Evolutionary conservation across 2,888 invertebrate species (phyloP).

Genomic region (Pediacus dermestoides): DNA sequence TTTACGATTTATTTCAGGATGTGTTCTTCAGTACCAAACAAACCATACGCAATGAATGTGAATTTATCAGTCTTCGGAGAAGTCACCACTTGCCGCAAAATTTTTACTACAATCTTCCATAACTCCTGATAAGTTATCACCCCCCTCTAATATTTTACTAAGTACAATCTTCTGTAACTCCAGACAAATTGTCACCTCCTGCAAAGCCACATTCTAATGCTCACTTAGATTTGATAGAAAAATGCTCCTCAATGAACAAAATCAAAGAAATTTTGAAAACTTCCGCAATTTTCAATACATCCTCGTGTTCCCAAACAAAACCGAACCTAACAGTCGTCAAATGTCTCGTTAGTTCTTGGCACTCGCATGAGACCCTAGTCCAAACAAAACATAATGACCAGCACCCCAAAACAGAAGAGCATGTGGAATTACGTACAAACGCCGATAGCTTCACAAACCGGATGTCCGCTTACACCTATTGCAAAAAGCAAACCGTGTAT

Average conservation of each 20-base stretch:
- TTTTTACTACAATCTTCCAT: constrained; percentile 9
- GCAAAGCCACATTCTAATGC: too few relatives aligned
- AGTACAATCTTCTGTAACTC: too few relatives aligned
- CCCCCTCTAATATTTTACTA: constrained; percentile 13
- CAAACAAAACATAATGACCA: constrained; percentile 26
- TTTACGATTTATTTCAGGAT: too few relatives aligned
- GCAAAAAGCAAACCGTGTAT: constrained; percentile 36
- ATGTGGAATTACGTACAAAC: constrained; percentile 38
- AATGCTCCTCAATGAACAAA: too few relatives aligned
- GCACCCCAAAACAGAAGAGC: constrained; percentile 42
- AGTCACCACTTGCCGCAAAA: background rate
- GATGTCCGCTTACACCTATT: constrained; percentile 4
- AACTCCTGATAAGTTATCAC: constrained; percentile 12
- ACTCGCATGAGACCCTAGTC: too few relatives aligned
- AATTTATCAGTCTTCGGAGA: constrained; percentile 1
- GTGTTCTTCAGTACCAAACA: too few relatives aligned
- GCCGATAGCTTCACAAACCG: constrained; percentile 9
- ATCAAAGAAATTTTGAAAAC: constrained; percentile 14
- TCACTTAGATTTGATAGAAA: too few relatives aligned
- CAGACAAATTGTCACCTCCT: too few relatives aligned
- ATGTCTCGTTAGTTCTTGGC: too few relatives aligned
- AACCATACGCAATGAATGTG: too few relatives aligned
- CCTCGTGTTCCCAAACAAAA: background rate
- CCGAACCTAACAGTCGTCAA: too few relatives aligned
- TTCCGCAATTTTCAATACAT: constrained; percentile 20